These are phyloP conservation scores for Helostoma temminkii DNA, from an alignment of 2,797 vertebrate species.

Conservation along the genomic window DNA sequence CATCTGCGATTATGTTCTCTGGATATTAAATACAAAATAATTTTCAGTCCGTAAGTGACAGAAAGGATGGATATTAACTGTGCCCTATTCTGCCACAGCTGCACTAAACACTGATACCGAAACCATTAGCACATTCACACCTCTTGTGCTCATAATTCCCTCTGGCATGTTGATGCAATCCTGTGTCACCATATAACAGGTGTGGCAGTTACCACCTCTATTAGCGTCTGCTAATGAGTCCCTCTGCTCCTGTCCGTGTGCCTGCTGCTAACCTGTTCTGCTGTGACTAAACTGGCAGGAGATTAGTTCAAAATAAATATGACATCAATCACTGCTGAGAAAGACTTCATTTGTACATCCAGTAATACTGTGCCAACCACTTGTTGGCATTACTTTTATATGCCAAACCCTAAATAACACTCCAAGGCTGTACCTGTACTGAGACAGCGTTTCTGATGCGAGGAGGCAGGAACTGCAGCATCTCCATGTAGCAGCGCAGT, in stretches of 20 bases:
- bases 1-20: background rate
- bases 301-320: background rate
- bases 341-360: background rate
- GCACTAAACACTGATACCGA: constrained; percentile 1
- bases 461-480: constrained; percentile 92
- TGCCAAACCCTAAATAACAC: background rate
- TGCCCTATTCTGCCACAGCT: background rate
- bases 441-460: constrained; percentile 94
- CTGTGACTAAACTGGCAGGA: constrained; percentile 13
- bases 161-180: constrained; percentile 59
- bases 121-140: constrained; percentile 39
- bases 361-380: background rate
- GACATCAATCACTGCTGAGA: background rate
- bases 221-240: constrained; percentile 63
- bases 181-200: constrained; percentile 49
- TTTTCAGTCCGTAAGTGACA: too few species aligned
- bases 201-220: constrained; percentile 45
- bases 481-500: constrained; percentile 94
- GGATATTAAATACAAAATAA: background rate
- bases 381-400: background rate
- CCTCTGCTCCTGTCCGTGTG: constrained; percentile 46
- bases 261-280: constrained; percentile 25
- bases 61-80: background rate
- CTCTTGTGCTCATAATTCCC: constrained; percentile 39
- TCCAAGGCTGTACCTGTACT: constrained; percentile 82